Conservation (phyloP, 2,797 vertebrate species). For the Diceros bicornis region DNA sequence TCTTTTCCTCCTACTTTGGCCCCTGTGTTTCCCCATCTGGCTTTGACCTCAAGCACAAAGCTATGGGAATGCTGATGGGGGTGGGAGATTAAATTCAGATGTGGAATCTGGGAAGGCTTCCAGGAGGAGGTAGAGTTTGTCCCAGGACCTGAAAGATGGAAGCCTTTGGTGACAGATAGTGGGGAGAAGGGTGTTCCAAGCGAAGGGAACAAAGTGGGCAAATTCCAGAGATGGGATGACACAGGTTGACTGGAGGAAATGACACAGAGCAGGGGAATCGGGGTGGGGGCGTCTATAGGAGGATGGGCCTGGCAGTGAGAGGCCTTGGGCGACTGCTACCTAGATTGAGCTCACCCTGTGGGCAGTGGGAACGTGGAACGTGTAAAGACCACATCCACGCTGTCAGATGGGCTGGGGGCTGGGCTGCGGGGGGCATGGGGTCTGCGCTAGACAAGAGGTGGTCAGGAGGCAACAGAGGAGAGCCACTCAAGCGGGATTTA, state of each 20-base stretch:
- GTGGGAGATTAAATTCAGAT: neutral
- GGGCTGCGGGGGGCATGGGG: neutral
- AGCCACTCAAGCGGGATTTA: neutral
- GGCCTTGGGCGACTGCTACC: neutral
- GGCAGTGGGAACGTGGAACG: neutral
- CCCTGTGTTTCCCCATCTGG: neutral
- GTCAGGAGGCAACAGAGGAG: neutral
- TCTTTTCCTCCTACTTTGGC: neutral
- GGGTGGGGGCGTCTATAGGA: neutral
- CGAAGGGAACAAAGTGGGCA: neutral
- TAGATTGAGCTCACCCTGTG: neutral
- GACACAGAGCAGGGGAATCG: neutral
- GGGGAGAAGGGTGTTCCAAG: neutral
- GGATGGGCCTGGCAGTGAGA: neutral
- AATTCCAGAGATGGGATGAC: neutral
- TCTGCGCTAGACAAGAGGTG: neutral
- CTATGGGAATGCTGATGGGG: neutral
- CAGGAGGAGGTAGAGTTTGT: neutral
- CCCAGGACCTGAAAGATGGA: neutral
- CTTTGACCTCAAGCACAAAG: neutral
- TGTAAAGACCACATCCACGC: neutral
- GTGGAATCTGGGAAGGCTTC: neutral
- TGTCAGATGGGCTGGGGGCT: too few relatives aligned
- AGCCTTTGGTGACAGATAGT: neutral
- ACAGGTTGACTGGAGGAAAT: too few relatives aligned